Evolutionary conservation across 2,113 vertebrate species (phyloP).

Genomic region (pig (Sus scrofa)): DNA sequence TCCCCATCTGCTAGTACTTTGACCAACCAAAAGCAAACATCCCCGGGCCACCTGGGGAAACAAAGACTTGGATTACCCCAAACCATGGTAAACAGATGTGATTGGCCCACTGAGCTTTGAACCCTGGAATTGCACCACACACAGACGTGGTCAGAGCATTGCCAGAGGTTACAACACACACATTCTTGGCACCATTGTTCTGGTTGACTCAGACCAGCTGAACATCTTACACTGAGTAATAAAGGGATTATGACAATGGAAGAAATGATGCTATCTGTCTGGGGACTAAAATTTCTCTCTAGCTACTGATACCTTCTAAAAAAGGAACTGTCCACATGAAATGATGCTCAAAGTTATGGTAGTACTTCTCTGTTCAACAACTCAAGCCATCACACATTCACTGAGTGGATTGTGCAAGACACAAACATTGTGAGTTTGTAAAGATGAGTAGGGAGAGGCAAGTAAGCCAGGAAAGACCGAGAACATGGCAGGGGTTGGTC

Average conservation of each 20-base stretch:
- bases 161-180: constrained; percentile 74
- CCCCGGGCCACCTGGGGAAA: constrained; percentile 49
- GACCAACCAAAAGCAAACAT: constrained; percentile 73
- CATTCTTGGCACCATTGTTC: constrained; percentile 69
- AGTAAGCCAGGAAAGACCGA: not conserved
- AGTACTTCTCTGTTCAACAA: not conserved
- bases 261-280: not conserved
- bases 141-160: constrained; percentile 58
- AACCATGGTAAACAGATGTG: constrained; percentile 67
- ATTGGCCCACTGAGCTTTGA: constrained; percentile 69
- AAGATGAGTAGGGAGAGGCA: not conserved
- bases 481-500: not conserved
- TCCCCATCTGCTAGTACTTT: constrained; percentile 74
- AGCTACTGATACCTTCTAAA: not conserved
- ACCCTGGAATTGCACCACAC: constrained; percentile 69
- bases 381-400: not conserved
- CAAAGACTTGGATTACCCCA: constrained; percentile 46
- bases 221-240: constrained; percentile 14
- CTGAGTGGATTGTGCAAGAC: not conserved
- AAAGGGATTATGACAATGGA: not conserved
- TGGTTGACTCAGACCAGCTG: constrained; percentile 51
- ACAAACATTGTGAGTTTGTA: not conserved
- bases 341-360: not conserved
- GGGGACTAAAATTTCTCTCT: constrained; percentile 22
- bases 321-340: not conserved